These are phyloP conservation scores for Narcine bancroftii DNA, from an alignment of 2,113 vertebrate species.

Conservation along the genomic window DNA sequence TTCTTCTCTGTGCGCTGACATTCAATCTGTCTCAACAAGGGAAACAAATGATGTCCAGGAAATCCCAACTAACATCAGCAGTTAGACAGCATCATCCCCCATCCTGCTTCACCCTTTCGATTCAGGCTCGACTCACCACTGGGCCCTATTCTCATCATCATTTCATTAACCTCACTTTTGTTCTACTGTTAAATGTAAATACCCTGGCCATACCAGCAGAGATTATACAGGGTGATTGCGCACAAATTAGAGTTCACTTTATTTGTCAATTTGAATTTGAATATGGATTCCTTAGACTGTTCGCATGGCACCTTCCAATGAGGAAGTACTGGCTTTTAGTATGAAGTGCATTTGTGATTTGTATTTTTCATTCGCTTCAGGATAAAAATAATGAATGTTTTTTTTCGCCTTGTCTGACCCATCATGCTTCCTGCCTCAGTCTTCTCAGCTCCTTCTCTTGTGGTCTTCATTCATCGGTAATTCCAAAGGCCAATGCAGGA, in stretches of 20 bases:
- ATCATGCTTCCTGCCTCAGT: not conserved
- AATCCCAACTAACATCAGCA: not conserved
- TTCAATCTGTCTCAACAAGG: not conserved
- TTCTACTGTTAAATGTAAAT: not conserved
- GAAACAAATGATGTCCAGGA: not conserved
- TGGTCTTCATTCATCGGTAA: not conserved
- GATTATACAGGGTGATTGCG: not conserved
- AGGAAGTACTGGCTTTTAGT: not conserved
- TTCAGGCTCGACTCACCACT: not conserved
- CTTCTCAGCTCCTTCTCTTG: not conserved
- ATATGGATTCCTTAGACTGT: not conserved
- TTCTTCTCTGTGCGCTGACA: not conserved
- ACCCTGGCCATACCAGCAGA: not conserved
- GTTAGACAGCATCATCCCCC: not conserved
- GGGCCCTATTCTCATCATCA: not conserved
- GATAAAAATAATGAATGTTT: not conserved
- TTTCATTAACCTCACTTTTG: not conserved
- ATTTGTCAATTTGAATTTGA: not conserved
- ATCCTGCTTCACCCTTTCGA: not conserved
- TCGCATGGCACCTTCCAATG: too few species aligned
- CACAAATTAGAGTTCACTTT: not conserved
- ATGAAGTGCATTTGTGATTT: not conserved
- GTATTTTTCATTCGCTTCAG: not conserved
- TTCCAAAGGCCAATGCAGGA: not conserved
- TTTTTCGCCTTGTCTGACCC: not conserved